phyloP scores from a whole-genome alignment of 1,140 invertebrate species.

The Lethrus apterus region DNA sequence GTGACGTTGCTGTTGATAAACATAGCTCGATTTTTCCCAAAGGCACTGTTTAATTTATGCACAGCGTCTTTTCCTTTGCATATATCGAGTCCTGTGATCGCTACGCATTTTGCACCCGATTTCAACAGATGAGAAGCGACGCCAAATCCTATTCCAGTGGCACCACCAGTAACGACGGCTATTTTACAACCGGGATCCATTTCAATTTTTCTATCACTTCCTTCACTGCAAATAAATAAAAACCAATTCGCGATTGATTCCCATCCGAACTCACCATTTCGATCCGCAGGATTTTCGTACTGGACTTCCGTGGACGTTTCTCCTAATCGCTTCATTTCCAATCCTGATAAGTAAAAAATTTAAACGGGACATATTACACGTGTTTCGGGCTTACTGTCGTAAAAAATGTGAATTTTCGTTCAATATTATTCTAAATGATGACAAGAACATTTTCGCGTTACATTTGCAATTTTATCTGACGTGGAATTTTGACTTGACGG shows the following conservation, averaged over 20 bases:
- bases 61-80: conserved; percentile 28
- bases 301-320: background rate
- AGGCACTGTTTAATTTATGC: conserved; percentile 26
- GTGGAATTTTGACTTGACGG: conserved; percentile 7
- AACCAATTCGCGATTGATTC: background rate
- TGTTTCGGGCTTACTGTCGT: background rate
- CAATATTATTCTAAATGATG: conserved; percentile 1
- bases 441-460: conserved; percentile 5
- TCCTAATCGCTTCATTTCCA: background rate
- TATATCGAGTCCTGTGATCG: conserved; percentile 27
- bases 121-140: conserved; percentile 30
- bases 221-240: background rate
- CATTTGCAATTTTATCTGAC: conserved; percentile 8
- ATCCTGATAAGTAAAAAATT: background rate
- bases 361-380: background rate
- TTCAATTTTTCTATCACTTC: background rate
- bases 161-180: conserved; percentile 31
- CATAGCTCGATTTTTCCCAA: conserved; percentile 29
- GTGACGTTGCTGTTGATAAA: conserved; percentile 27
- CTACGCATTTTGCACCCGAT: conserved; percentile 24
- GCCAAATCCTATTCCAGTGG: conserved; percentile 31
- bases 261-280: background rate
- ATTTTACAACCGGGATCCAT: conserved; percentile 27
- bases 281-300: background rate
- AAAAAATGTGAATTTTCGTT: background rate